Conservation (phyloP, 1,140 invertebrate species). For the Semibalanus balanoides region DNA sequence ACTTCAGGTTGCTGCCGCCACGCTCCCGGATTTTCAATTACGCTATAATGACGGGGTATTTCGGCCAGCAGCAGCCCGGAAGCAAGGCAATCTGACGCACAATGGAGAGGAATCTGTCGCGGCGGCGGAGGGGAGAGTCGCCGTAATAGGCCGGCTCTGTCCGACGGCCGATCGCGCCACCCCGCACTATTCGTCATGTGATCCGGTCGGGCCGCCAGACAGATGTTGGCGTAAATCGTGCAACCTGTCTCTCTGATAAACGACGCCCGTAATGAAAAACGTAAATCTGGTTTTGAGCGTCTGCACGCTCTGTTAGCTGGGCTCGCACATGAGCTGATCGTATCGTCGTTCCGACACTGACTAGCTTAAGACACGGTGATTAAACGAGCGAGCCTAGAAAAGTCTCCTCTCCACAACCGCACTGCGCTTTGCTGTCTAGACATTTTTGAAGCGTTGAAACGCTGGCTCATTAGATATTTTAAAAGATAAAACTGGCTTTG, state of each 20-base stretch:
- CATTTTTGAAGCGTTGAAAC: no score
- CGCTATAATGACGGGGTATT: background rate
- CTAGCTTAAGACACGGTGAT: no score
- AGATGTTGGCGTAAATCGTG: background rate
- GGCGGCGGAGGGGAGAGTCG: no score
- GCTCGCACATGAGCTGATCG: background rate
- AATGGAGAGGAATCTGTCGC: background rate
- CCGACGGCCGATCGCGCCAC: no score
- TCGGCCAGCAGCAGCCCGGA: background rate
- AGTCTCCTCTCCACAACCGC: no score
- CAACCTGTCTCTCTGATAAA: background rate
- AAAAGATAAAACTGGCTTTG: background rate
- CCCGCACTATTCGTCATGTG: no score
- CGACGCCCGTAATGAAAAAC: background rate
- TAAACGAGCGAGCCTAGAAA: no score
- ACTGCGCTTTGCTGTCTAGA: background rate
- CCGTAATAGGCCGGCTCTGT: background rate
- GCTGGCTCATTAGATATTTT: background rate
- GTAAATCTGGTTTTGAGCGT: background rate
- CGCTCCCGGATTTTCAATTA: background rate
- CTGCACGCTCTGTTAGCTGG: background rate
- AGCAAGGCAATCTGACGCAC: background rate
- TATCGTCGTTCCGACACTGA: background rate
- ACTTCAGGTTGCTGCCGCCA: no score
- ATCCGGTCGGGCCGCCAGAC: no score